These are phyloP conservation scores for Propithecus coquereli DNA, from an alignment of 2,113 vertebrate genomes.

Conservation along the genomic window DNA sequence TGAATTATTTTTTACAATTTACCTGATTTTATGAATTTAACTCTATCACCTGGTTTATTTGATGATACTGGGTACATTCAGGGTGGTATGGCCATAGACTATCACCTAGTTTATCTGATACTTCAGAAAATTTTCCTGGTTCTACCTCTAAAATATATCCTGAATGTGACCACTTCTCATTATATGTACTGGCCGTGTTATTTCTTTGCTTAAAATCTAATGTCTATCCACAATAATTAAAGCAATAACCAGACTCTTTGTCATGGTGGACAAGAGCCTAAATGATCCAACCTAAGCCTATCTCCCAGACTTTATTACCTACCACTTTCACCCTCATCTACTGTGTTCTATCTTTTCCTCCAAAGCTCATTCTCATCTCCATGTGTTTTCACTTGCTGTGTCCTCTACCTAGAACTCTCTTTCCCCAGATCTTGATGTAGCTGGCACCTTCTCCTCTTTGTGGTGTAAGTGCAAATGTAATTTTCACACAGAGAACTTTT, in stretches of 20 bases:
- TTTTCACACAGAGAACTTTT: not conserved
- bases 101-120: not conserved
- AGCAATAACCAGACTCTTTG: not conserved
- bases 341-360: not conserved
- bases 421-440: not conserved
- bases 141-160: not conserved
- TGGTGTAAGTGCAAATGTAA: not conserved
- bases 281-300: rapidly evolving
- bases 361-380: not conserved
- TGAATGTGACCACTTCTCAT: not conserved
- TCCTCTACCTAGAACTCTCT: not conserved
- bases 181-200: not conserved
- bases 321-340: rapidly evolving
- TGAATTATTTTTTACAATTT: not conserved
- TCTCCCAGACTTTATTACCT: not conserved
- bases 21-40: not conserved
- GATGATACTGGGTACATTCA: no score
- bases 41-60: not conserved
- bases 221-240: not conserved
- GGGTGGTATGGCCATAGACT: not conserved
- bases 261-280: not conserved
- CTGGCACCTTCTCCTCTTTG: not conserved
- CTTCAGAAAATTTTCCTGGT: not conserved
- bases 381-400: not conserved
- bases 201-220: not conserved